Conservation (phyloP, 1,140 invertebrate genomes). For the Brachionus rotundiformis region DNA sequence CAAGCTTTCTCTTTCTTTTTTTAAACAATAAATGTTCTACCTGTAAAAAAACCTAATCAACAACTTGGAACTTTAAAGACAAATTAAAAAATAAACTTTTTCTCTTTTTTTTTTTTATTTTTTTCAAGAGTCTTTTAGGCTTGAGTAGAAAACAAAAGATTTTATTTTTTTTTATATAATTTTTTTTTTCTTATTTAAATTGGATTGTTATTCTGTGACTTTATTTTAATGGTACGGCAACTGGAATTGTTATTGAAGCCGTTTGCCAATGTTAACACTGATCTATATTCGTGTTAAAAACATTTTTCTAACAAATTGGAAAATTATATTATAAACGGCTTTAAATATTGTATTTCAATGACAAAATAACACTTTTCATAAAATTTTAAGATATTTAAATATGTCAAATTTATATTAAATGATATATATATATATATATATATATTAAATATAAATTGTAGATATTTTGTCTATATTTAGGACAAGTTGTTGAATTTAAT, state of each 20-base stretch:
- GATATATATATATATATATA: no score
- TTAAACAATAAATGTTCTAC: constrained; percentile 20
- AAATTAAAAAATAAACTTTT: neutral
- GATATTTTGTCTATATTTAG: constrained; percentile 20
- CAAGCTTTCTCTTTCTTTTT: neutral
- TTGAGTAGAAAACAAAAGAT: constrained; percentile 11
- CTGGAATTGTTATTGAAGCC: neutral
- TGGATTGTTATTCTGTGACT: neutral
- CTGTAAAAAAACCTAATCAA: constrained; percentile 9
- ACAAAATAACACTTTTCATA: constrained; percentile 29
- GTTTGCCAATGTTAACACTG: neutral
- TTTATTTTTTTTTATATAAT: neutral
- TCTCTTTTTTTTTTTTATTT: no score
- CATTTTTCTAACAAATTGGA: neutral
- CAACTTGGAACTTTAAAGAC: neutral
- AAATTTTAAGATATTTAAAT: constrained; percentile 27
- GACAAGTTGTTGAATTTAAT: neutral
- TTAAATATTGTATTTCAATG: constrained; percentile 37
- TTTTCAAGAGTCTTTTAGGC: neutral
- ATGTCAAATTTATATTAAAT: constrained; percentile 30
- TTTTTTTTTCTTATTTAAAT: neutral
- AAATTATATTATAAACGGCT: neutral
- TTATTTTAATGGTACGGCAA: no score
- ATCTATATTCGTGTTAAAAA: constrained; percentile 1
- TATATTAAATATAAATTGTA: no score